Conservation (phyloP, 1,140 invertebrate species). For the Drosophila lacteicornis region DNA sequence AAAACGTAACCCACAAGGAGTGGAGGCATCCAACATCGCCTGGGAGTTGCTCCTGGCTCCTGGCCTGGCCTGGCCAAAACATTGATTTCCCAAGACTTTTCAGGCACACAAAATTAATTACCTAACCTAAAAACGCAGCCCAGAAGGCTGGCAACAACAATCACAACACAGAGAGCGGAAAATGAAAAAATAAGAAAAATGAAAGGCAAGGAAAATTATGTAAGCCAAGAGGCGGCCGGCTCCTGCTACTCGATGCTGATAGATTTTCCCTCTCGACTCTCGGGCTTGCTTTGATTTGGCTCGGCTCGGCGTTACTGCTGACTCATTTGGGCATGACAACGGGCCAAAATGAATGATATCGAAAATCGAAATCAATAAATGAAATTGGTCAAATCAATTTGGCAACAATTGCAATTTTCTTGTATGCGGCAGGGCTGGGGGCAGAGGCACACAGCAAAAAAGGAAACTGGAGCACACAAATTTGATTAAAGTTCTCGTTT, state of each 20-base stretch:
- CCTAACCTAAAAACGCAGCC: constrained; percentile 74
- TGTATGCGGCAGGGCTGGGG: neutral
- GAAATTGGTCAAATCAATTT: constrained; percentile 83
- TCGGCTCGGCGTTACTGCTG: constrained; percentile 45
- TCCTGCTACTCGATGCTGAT: constrained; percentile 47
- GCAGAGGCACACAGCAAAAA: constrained; percentile 9
- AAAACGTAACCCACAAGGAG: constrained; percentile 16
- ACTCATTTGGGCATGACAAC: constrained; percentile 77
- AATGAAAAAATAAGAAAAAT: constrained; percentile 10
- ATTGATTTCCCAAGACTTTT: constrained; percentile 82
- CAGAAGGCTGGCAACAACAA: constrained; percentile 34
- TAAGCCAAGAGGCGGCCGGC: constrained; percentile 38
- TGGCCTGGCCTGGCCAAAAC: constrained; percentile 46
- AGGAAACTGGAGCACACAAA: constrained; percentile 63
- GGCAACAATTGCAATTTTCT: constrained; percentile 78
- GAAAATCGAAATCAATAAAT: constrained; percentile 82
- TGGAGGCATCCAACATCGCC: constrained; percentile 30
- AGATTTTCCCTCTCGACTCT: constrained; percentile 54
- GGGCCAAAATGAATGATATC: constrained; percentile 74
- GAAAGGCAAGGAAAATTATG: constrained; percentile 51
- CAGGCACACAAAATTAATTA: constrained; percentile 78
- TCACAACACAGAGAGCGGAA: constrained; percentile 19
- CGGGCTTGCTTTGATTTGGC: constrained; percentile 50
- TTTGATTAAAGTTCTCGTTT: constrained; percentile 71
- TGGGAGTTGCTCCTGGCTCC: constrained; percentile 47